These are phyloP conservation scores for Microplitis mediator DNA, from an alignment of 1,140 invertebrate species.

Conservation along the genomic window DNA sequence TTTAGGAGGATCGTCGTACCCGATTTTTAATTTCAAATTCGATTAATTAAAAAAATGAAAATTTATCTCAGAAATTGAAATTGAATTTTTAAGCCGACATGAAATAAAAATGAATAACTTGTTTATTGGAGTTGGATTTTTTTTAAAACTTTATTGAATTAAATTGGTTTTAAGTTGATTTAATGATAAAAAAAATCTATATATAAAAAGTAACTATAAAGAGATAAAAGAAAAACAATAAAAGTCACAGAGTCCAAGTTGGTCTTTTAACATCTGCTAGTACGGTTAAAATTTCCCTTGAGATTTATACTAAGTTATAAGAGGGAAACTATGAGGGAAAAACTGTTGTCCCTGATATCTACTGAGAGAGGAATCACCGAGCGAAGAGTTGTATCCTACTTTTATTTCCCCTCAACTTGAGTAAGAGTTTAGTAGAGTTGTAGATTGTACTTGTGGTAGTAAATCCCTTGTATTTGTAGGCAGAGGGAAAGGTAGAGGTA, in stretches of 20 bases:
- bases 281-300: conserved; percentile 57
- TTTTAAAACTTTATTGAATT: too few relatives aligned
- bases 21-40: too few relatives aligned
- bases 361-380: conserved; percentile 8
- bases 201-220: not conserved
- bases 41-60: too few relatives aligned
- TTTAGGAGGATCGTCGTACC: too few relatives aligned
- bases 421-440: not conserved
- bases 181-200: conserved; percentile 14
- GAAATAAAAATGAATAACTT: too few relatives aligned
- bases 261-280: conserved; percentile 54
- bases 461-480: too few relatives aligned
- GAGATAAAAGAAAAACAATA: not conserved
- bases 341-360: conserved; percentile 42
- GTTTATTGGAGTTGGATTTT: too few relatives aligned
- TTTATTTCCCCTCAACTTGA: too few relatives aligned
- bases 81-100: too few relatives aligned
- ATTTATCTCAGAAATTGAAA: too few relatives aligned
- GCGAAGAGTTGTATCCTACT: not conserved
- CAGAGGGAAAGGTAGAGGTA: too few relatives aligned
- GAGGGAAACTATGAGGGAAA: conserved; percentile 28
- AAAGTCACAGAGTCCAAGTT: conserved; percentile 52
- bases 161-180: too few relatives aligned
- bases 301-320: conserved; percentile 51
- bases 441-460: not conserved